Evolutionary conservation across 2,797 vertebrate genomes (phyloP).

Genomic region (Coluber constrictor): DNA sequence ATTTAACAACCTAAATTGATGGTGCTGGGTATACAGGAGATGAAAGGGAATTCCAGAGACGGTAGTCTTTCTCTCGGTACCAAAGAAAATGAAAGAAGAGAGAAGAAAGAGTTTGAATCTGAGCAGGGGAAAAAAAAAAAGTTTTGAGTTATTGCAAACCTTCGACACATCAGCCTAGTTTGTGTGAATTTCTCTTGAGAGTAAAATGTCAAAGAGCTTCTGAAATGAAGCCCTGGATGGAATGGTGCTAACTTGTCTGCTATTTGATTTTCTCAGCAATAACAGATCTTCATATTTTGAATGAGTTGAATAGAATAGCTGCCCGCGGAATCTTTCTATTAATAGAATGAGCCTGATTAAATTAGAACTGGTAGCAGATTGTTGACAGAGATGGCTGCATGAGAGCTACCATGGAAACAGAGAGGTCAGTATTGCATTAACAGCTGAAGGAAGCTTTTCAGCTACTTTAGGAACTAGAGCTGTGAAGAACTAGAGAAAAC

Average conservation of each 20-base stretch:
- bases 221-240: slow-evolving; percentile 5
- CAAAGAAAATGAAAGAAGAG: not conserved
- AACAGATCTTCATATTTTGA: slow-evolving; percentile 45
- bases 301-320: slow-evolving; percentile 39
- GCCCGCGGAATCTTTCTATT: not conserved
- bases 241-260: not conserved
- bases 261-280: slow-evolving; percentile 23
- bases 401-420: slow-evolving; percentile 11
- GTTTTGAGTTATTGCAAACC: not conserved
- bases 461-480: slow-evolving; percentile 8
- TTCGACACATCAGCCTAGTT: not conserved
- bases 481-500: slow-evolving; percentile 17
- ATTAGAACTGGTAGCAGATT: slow-evolving; percentile 43
- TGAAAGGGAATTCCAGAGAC: not conserved
- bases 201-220: slow-evolving; percentile 11
- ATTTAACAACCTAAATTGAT: not conserved
- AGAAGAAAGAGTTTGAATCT: not conserved
- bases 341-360: slow-evolving; percentile 36
- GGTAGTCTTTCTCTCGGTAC: not conserved
- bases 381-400: slow-evolving; percentile 8
- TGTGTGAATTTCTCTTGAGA: not conserved
- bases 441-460: slow-evolving; percentile 13
- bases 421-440: not conserved
- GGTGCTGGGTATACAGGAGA: not conserved
- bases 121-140: not conserved